phyloP scores from a whole-genome alignment of 2,888 invertebrate genomes.

The Dasypogon diadema region DNA sequence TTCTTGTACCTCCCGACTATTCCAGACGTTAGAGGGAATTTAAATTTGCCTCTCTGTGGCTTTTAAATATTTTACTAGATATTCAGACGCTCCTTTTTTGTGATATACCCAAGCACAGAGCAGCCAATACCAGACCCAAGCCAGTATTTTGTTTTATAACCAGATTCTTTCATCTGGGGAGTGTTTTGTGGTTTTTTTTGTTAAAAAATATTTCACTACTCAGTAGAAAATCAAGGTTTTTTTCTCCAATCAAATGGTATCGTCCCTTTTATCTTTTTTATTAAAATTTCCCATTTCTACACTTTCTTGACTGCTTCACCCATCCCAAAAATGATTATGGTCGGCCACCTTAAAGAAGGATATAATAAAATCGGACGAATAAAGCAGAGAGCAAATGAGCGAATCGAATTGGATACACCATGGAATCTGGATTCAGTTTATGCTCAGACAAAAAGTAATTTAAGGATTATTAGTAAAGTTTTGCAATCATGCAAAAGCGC shows the following conservation, averaged over 20 bases:
- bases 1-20: not conserved
- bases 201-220: slow-evolving; percentile 12
- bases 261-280: slow-evolving; percentile 9
- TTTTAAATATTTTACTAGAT: slow-evolving; percentile 36
- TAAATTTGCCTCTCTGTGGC: slow-evolving; percentile 19
- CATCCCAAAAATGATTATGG: too few relatives aligned
- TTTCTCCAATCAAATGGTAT: slow-evolving; percentile 39
- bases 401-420: slow-evolving; percentile 23
- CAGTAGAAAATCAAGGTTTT: slow-evolving; percentile 15
- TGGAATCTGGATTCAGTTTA: slow-evolving; percentile 16
- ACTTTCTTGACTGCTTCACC: not conserved
- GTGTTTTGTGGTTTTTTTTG: not conserved
- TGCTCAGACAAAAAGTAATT: slow-evolving; percentile 46
- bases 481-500: slow-evolving; percentile 43
- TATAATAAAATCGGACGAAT: slow-evolving; percentile 47
- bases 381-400: slow-evolving; percentile 31
- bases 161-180: not conserved
- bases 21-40: slow-evolving; percentile 12
- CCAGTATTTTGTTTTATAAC: not conserved
- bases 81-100: not conserved
- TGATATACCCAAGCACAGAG: not conserved
- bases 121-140: too few relatives aligned
- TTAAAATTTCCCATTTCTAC: not conserved
- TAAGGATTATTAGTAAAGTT: slow-evolving; percentile 50
- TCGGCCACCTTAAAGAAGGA: not conserved